Evolutionary conservation across 2,888 invertebrate species (phyloP).

Genomic region (Zaprionus obscuricornis): DNA sequence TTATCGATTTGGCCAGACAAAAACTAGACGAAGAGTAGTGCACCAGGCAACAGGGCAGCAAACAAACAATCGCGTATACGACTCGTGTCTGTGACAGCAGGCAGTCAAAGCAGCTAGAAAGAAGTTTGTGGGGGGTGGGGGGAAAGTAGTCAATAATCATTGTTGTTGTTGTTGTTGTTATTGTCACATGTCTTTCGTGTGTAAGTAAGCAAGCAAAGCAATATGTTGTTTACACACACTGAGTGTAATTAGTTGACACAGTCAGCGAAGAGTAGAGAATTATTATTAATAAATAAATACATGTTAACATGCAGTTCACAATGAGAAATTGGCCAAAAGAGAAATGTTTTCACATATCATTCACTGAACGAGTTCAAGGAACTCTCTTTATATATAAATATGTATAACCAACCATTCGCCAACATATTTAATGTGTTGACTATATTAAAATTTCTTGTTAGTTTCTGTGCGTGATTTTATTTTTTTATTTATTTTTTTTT

Average conservation of each 20-base stretch:
- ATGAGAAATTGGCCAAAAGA: constrained; percentile 1
- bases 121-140: too few relatives aligned
- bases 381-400: constrained; percentile 41
- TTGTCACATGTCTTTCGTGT: constrained; percentile 3
- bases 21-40: too few relatives aligned
- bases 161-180: not conserved
- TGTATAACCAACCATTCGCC: constrained; percentile 20
- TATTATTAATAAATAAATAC: constrained; percentile 59
- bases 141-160: constrained; percentile 1
- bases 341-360: constrained; percentile 7
- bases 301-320: constrained; percentile 31
- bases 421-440: constrained; percentile 24
- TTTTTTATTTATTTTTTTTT: too few relatives aligned
- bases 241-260: constrained; percentile 64
- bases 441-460: constrained; percentile 19
- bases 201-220: not conserved
- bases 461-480: constrained; percentile 31
- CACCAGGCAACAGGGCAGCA: constrained; percentile 38
- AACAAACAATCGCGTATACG: constrained; percentile 36
- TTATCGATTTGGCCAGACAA: constrained; percentile 60
- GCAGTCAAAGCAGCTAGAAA: too few relatives aligned
- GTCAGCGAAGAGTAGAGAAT: constrained; percentile 33
- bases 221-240: constrained; percentile 58
- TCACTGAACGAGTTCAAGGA: constrained; percentile 54
- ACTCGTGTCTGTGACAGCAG: too few relatives aligned